Evolutionary conservation across 2,113 vertebrate genomes (phyloP).

Genomic region (Tachysurus fulvidraco): DNA sequence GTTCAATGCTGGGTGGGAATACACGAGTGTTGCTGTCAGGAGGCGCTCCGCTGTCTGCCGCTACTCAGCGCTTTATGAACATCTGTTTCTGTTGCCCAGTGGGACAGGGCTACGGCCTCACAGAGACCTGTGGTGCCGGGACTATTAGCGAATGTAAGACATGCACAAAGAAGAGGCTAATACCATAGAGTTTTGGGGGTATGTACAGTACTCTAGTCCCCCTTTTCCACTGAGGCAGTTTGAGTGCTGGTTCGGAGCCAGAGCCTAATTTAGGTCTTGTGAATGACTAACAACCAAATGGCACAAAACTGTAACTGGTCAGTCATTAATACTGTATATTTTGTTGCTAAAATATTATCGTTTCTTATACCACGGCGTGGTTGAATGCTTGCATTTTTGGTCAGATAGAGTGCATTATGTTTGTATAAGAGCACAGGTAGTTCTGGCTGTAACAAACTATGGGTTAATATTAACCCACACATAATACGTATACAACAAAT

Average conservation of each 20-base stretch:
- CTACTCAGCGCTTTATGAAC: conserved; percentile 98
- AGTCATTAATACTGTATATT: not conserved
- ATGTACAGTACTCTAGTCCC: not conserved
- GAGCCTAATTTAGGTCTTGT: too few species aligned
- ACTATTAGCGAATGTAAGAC: conserved; percentile 87
- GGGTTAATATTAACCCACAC: too few species aligned
- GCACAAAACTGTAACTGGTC: too few species aligned
- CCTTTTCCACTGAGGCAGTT: too few species aligned
- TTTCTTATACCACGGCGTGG: not conserved
- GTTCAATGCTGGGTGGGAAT: conserved; percentile 87
- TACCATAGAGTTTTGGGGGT: not conserved
- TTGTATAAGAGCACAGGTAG: not conserved
- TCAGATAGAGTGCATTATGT: not conserved
- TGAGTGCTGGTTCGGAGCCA: too few species aligned
- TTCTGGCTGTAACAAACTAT: too few species aligned
- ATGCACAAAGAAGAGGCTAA: not conserved
- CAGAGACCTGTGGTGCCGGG: conserved; percentile 90
- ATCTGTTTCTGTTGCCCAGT: conserved; percentile 97
- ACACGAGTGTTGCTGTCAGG: conserved; percentile 88
- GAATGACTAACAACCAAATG: not conserved
- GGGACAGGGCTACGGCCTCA: conserved; percentile 95
- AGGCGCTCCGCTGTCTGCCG: conserved; percentile 90
- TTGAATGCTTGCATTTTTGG: not conserved
- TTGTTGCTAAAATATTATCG: not conserved
- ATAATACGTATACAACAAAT: too few species aligned